Base-by-base conservation (phyloP, 1,140 invertebrate genomes). In the Triops longicaudatus region DNA sequence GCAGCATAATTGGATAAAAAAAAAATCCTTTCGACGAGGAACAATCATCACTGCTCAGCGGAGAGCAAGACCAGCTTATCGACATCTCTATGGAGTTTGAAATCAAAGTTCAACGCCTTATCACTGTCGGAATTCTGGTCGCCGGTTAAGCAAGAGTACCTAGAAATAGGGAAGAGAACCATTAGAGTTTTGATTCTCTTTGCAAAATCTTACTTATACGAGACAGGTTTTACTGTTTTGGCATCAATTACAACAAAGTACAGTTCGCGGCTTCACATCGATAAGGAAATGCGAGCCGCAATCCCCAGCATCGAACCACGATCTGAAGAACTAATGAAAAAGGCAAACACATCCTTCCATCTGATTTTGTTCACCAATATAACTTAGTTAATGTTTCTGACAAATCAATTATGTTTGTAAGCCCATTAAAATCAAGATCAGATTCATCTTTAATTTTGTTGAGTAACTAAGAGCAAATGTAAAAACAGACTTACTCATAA, bases 211-310 rank as follows among this genome's bases (percentile, higher is more conserved):
- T 80, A 82, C 80, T 77, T 82, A 74, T 82, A 79, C 73, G 80
- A 82, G 80, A 63, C 80, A 73, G 80, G 79, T 28, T 82, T 83
- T 82, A 81, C 81, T 72, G 80, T 79, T 31, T 74, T 82, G 42
- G 81, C 81, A 79, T 80, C 80, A 50, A 82, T 81, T 44, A 81
- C 80, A 79, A 81, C 74, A 76, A 82, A 81, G 76, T 81, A 81
- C 80, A 74, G 78, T 22, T 79, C 80, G 78, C 81, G 74, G 43
- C 78, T 82, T 72, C 79, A 82, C 74, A 79, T 81, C 71, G 81
- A 82, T 78, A 76, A 81, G 79, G 81, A 82, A 81, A 81, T 81
- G 79, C 79, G 79, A 81, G 79, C 82, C 77, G 80, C 80, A 81
- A 78, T 82, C 31, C 81, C 79, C 28, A 80, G 26, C 12, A 73